phyloP scores from a whole-genome alignment of 2,797 vertebrate genomes.

The Fringilla coelebs region DNA sequence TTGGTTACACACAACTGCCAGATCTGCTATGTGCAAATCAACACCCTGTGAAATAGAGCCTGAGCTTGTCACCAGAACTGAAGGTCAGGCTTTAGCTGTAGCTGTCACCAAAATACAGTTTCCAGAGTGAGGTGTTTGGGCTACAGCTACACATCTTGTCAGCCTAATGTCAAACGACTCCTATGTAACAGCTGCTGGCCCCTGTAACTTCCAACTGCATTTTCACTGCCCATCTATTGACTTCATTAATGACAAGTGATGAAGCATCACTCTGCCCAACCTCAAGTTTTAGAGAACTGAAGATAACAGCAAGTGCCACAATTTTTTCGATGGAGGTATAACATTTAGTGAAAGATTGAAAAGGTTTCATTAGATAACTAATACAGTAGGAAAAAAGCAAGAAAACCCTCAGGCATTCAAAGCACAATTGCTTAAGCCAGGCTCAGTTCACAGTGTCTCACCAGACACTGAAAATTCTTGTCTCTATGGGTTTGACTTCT shows the following conservation, averaged over 20 bases:
- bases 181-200: neutral
- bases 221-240: neutral
- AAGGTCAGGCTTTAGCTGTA: neutral
- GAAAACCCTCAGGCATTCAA: neutral
- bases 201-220: accelerated
- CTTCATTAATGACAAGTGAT: neutral
- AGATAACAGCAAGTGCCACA: neutral
- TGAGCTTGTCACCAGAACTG: neutral
- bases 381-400: neutral
- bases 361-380: neutral
- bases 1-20: neutral
- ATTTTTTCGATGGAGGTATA: neutral
- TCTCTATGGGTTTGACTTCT: neutral
- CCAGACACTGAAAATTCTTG: neutral
- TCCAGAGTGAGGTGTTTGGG: neutral
- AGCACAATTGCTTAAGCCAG: neutral
- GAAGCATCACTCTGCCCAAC: neutral
- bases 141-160: neutral
- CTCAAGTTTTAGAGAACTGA: neutral
- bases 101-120: neutral
- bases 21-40: accelerated
- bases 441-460: accelerated
- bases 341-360: neutral
- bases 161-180: accelerated
- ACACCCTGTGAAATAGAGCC: too few species aligned